Conservation (phyloP, 2,888 invertebrate genomes). For the Archaeoteleia sp. region DNA sequence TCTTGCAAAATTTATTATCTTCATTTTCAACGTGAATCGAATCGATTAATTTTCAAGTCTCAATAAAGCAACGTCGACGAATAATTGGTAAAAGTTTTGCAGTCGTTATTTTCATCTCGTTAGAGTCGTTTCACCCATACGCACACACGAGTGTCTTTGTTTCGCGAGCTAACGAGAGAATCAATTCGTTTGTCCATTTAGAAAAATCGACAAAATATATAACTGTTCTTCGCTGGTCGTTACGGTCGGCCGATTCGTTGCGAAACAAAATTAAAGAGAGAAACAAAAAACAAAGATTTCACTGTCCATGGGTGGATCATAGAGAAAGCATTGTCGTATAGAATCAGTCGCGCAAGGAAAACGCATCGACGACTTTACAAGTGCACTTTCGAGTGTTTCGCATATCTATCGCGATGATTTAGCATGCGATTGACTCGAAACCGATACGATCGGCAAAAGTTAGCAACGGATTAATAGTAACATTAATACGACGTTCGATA, state of each 20-base stretch:
- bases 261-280: slow-evolving; percentile 1
- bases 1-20: slow-evolving; percentile 20
- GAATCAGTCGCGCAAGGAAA: slow-evolving; percentile 29
- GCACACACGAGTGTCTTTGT: slow-evolving; percentile 38
- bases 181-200: slow-evolving; percentile 19
- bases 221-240: slow-evolving; percentile 33
- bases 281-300: slow-evolving; percentile 20
- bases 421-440: slow-evolving; percentile 10
- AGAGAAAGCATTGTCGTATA: slow-evolving; percentile 44
- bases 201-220: slow-evolving; percentile 36
- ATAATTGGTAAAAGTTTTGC: slow-evolving; percentile 40
- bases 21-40: no score
- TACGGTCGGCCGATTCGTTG: slow-evolving; percentile 17
- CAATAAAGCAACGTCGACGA: slow-evolving; percentile 25
- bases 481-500: no score
- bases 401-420: slow-evolving; percentile 30
- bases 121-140: slow-evolving; percentile 23
- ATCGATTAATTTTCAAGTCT: slow-evolving; percentile 30
- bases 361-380: slow-evolving; percentile 24
- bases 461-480: slow-evolving; percentile 6
- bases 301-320: slow-evolving; percentile 27
- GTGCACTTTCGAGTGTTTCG: slow-evolving; percentile 38
- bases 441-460: slow-evolving; percentile 22
- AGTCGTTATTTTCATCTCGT: slow-evolving; percentile 30
- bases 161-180: slow-evolving; percentile 34